Evolutionary conservation across 2,113 vertebrate species (phyloP), one percentile per base, ranked within the genome.

Genomic region (Seriola quinqueradiata): DNA sequence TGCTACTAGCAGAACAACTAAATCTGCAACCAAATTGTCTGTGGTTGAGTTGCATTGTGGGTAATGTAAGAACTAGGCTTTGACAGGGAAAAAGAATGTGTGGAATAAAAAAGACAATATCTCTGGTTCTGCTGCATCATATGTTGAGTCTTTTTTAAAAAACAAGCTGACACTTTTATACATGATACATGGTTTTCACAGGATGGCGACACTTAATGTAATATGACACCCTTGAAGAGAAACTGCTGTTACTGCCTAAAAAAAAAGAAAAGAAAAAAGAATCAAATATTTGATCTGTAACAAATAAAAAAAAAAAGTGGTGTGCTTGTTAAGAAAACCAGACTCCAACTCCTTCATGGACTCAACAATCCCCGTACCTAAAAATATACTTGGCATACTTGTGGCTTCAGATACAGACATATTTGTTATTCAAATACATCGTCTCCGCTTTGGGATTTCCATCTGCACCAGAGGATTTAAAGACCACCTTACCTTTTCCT

Each of bases 401-500:
- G 21, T 25, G 40, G 68, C 48, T 76, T 75, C 8, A 44, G 34
- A 50, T n/a, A 17, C n/a, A 46, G 48, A 74, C 16, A 52, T 36
- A 46, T 83, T 48, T 74, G 65, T 66, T 66, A 77, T 82, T 78
- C 19, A 72, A 75, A 83, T 54, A 36, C 5, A 59, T n/a, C 1
- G 10, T 69, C 54, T 71, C 8, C 0, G 0, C 25, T 77, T 44
- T 59, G 28, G 25, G 64, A 76, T 87, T 81, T 82, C 58, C 36
- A 70, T 82, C 25, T 50, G 36, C 6, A 6, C 52, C 16, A 25
- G 46, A 36, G 63, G 61, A 84, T 87, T 88, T 84, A 75, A 67
- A 82, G 57, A 64, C 36, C 34, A 85, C 42, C 68, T 78, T 76
- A 65, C 61, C 69, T 65, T 66, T 79, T 71, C 70, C 68, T 66